Evolutionary conservation across 2,888 invertebrate genomes (phyloP).

Genomic region (Tolmerus cingulatus): DNA sequence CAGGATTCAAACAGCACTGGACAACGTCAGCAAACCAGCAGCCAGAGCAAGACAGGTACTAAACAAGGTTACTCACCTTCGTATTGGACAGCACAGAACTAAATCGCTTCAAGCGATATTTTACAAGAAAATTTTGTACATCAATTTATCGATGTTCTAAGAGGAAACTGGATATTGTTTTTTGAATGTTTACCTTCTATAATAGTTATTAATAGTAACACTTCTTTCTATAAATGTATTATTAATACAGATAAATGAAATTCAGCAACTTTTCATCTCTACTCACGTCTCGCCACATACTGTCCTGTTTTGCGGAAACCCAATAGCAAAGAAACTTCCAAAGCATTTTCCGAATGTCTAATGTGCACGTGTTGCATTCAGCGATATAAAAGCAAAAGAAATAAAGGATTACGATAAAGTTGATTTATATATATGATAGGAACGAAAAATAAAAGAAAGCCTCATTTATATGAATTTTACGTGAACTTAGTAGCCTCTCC

Average conservation of each 20-base stretch:
- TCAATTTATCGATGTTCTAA: conserved; percentile 47
- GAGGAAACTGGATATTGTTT: conserved; percentile 37
- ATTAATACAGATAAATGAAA: conserved; percentile 31
- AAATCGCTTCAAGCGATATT: conserved; percentile 49
- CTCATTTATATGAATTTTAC: conserved; percentile 14
- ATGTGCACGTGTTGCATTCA: conserved; percentile 21
- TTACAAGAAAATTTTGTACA: conserved; percentile 42
- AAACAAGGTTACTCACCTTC: conserved; percentile 64
- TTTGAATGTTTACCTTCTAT: conserved; percentile 41
- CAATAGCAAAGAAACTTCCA: conserved; percentile 38
- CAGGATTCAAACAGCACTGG: conserved; percentile 64
- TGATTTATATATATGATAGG: conserved; percentile 18
- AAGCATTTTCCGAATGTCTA: conserved; percentile 34
- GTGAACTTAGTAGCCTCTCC: conserved; percentile 25
- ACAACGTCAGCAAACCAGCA: conserved; percentile 64
- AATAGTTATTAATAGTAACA: conserved; percentile 40
- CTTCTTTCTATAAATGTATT: conserved; percentile 33
- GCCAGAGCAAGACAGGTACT: conserved; percentile 63
- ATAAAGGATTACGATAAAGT: conserved; percentile 6
- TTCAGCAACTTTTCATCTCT: conserved; percentile 31
- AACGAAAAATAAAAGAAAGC: conserved; percentile 3
- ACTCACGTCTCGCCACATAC: conserved; percentile 24
- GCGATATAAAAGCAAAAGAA: conserved; percentile 11
- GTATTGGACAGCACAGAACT: conserved; percentile 64
- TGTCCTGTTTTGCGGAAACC: conserved; percentile 29